These are phyloP conservation scores for Spheniscus mendiculus DNA, from an alignment of 2,113 vertebrate species.

Conservation along the genomic window DNA sequence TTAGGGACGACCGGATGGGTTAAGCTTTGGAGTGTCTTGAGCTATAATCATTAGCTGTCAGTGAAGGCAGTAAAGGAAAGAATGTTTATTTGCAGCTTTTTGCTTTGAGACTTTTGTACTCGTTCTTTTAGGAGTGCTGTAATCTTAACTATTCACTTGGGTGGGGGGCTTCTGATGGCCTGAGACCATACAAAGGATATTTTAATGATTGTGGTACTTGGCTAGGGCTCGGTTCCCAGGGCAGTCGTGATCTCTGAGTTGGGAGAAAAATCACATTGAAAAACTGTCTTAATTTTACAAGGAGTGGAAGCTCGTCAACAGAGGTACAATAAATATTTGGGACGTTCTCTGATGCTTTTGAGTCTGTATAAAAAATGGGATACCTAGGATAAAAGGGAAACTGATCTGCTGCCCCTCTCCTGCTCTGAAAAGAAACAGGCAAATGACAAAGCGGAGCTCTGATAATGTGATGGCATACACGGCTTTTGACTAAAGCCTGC, in stretches of 20 bases:
- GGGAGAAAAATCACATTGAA: background rate
- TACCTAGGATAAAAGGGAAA: background rate
- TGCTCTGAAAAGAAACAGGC: background rate
- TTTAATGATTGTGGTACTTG: background rate
- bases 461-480: background rate
- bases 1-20: constrained; percentile 20
- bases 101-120: constrained; percentile 52
- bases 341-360: background rate
- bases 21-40: constrained; percentile 21
- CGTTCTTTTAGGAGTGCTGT: constrained; percentile 32
- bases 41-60: constrained; percentile 57
- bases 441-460: background rate
- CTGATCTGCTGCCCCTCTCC: background rate
- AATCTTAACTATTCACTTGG: background rate
- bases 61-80: constrained; percentile 58
- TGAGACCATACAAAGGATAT: background rate
- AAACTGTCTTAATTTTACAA: background rate
- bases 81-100: constrained; percentile 61
- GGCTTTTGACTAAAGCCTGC: background rate
- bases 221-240: background rate
- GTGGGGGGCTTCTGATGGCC: background rate
- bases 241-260: background rate
- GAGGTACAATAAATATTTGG: background rate
- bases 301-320: background rate
- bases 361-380: background rate